Conservation (phyloP, 1,140 invertebrate genomes). For the Zeugodacus cucurbitae region DNA sequence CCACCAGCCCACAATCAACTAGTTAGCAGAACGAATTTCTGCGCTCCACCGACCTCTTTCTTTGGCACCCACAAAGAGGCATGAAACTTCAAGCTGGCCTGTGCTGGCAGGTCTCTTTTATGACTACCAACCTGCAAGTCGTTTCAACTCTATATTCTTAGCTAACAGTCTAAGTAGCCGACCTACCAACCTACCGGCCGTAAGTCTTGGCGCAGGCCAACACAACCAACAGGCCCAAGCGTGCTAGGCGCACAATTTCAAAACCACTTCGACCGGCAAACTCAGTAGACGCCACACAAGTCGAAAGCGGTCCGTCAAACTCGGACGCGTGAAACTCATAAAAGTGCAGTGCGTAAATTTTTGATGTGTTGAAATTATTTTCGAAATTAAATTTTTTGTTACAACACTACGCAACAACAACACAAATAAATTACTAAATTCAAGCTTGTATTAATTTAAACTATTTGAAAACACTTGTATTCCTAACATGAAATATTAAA, state of each 20-base stretch:
- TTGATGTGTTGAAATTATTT: background rate
- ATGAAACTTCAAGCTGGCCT: background rate
- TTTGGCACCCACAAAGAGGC: background rate
- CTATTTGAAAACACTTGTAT: background rate
- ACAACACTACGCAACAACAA: background rate
- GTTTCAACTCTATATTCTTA: background rate
- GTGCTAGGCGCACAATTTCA: background rate
- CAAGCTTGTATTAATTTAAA: background rate
- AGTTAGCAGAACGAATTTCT: background rate
- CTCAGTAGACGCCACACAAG: constrained; percentile 23
- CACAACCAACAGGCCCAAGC: background rate
- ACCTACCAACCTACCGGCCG: background rate
- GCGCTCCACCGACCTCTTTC: background rate
- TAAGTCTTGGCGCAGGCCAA: background rate
- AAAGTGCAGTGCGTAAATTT: constrained; percentile 15
- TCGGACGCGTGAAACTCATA: background rate
- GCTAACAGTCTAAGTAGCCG: background rate
- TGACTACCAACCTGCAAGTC: background rate
- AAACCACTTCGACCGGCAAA: constrained; percentile 17
- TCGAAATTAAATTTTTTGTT: background rate
- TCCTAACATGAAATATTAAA: background rate
- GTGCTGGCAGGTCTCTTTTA: background rate
- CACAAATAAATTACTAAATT: background rate
- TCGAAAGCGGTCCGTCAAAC: constrained; percentile 1
- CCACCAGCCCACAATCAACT: background rate